Evolutionary conservation across 1,140 invertebrate species (phyloP), one percentile per base, ranked within the genome.

Genomic region (Apolygus lucorum): DNA sequence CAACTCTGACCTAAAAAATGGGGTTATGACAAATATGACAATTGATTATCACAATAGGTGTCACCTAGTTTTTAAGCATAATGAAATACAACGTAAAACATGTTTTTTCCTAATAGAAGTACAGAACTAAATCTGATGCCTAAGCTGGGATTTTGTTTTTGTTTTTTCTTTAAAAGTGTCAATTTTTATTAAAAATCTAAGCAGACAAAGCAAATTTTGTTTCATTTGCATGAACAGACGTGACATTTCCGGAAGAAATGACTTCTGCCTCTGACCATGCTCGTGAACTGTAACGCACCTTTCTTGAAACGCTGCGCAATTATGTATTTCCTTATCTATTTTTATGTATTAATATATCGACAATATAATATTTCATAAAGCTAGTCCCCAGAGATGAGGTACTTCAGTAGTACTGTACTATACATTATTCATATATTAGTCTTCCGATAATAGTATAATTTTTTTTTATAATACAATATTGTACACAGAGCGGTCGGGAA

Each of bases 381-480:
- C 72, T 73, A 73, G 52, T 71, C 72, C 70, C 70, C 68, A 70
- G 21, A 68, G 67, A 49, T 69, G 72, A 73, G 70, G 70, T 73
- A 71, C 70, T 62, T 73, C 64, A 67, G 42, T 73, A 73, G 70
- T 73, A 73, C 70, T 71, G 68, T 73, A 73, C 72, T 73, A 73
- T 73, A 73, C 72, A 73, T 71, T 70, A 66, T 70, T 63, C 63
- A 64, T 71, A 70, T 52, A 54, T 28, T 68, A 69, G 69, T 59
- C 71, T 66, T 71, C 71, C 71, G 52, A 67, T 73, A 71, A 73
- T 68, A 73, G 27, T 67, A 70, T 70, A 70, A 70, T 17, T 59
- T 59, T 59, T 17, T 59, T 13, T 59, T 59, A 59, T 24, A 42
- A 42, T 42, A 42, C 34, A 42, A 59, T 59, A 59, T 13, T 59